phyloP scores from a whole-genome alignment of 1,140 invertebrate species.

The Acromyrmex charruanus region DNA sequence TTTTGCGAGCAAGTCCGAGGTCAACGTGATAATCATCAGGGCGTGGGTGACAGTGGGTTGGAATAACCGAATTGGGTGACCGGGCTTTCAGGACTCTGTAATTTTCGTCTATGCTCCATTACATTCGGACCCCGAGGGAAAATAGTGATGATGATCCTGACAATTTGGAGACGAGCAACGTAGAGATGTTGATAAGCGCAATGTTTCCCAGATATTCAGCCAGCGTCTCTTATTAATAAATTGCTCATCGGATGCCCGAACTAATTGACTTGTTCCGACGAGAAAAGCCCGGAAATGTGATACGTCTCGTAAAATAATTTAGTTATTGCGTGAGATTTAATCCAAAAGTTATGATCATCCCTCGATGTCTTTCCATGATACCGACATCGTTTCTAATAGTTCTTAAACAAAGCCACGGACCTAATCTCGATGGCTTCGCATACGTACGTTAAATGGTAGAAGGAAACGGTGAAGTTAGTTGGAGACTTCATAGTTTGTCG shows the following conservation, averaged over 20 bases:
- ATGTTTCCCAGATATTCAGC: neutral
- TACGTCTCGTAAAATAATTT: neutral
- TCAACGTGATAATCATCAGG: slow-evolving; percentile 44
- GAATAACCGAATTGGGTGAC: neutral
- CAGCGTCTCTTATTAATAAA: neutral
- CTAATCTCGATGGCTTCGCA: slow-evolving; percentile 44
- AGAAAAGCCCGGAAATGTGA: neutral
- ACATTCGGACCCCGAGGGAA: neutral
- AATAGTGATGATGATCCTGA: neutral
- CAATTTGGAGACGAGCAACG: neutral
- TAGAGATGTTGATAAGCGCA: slow-evolving; percentile 2
- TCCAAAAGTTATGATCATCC: slow-evolving; percentile 13
- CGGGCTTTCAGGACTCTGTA: slow-evolving; percentile 36
- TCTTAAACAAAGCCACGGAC: slow-evolving; percentile 42
- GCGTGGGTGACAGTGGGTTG: neutral
- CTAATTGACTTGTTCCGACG: neutral
- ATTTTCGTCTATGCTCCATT: slow-evolving; percentile 32
- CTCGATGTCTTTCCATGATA: neutral
- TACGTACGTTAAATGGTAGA: neutral
- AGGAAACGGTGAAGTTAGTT: slow-evolving; percentile 55
- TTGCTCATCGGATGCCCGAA: neutral
- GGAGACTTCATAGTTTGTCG: slow-evolving; percentile 62
- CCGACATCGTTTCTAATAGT: slow-evolving; percentile 25
- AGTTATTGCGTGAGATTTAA: slow-evolving; percentile 15
- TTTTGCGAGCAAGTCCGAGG: slow-evolving; percentile 3